Percentiles rank a stretch among this genome's conserved stretches.
phyloP scores from a whole-genome alignment of 2,113 vertebrate species.

The Prunella fulvescens region DNA sequence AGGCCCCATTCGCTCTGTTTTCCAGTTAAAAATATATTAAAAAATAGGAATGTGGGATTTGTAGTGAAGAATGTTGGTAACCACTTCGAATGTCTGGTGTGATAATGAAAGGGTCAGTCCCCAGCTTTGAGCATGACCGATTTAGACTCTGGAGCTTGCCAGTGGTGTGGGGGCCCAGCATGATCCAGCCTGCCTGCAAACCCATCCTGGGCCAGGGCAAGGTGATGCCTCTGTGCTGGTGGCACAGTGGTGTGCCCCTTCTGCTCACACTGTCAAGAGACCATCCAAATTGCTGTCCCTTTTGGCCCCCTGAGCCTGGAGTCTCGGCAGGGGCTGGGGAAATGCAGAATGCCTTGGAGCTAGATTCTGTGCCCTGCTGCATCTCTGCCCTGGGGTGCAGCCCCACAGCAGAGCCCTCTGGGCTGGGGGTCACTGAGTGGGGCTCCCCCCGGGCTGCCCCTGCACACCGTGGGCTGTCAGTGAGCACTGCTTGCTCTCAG shows the following conservation, averaged over 20 bases:
- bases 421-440: fast-evolving
- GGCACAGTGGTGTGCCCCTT: not conserved
- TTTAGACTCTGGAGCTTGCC: slow-evolving; percentile 63
- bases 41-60: slow-evolving; percentile 67
- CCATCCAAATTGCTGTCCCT: not conserved
- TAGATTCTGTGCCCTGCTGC: not conserved
- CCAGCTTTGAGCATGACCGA: slow-evolving; percentile 54
- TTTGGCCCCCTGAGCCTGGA: not conserved
- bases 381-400: not conserved
- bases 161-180: not conserved
- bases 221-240: not conserved
- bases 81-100: slow-evolving; percentile 64
- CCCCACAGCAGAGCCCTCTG: not conserved
- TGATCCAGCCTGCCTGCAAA: not conserved
- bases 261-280: not conserved
- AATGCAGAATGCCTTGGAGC: not conserved
- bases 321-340: not conserved
- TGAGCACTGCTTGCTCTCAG: fast-evolving
- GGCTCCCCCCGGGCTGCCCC: not conserved
- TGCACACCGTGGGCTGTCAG: fast-evolving
- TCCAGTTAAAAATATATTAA: slow-evolving; percentile 75
- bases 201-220: not conserved
- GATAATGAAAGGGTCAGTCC: slow-evolving; percentile 70
- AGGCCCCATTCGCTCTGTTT: slow-evolving; percentile 48
- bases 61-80: slow-evolving; percentile 62